These are phyloP conservation scores for Drosophila obscura DNA, from an alignment of 1,140 invertebrate genomes.

Conservation along the genomic window DNA sequence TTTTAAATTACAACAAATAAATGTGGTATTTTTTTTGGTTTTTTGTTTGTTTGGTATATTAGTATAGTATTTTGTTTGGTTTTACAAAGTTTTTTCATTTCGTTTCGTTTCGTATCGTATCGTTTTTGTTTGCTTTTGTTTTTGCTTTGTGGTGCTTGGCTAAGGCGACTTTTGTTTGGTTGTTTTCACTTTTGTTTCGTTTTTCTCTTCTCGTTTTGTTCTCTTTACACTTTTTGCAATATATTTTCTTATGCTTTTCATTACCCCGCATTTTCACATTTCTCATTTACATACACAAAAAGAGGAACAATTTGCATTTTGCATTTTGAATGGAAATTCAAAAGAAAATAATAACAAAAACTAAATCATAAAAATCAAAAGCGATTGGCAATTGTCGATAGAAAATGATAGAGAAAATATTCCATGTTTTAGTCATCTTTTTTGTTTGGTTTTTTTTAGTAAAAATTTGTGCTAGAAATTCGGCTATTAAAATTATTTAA, in stretches of 20 bases:
- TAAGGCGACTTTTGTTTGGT: constrained; percentile 83
- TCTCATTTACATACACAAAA: constrained; percentile 53
- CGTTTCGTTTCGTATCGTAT: constrained; percentile 54
- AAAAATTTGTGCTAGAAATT: constrained; percentile 80
- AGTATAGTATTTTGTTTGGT: constrained; percentile 58
- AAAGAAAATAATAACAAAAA: constrained; percentile 13
- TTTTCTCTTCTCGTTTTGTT: constrained; percentile 56
- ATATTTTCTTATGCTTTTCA: constrained; percentile 58
- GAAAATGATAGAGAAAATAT: constrained; percentile 5
- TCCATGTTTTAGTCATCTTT: constrained; percentile 35
- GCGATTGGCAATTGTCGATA: too few relatives aligned
- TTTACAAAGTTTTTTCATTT: constrained; percentile 66
- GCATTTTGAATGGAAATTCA: constrained; percentile 27
- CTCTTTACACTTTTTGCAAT: constrained; percentile 75
- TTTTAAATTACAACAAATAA: constrained; percentile 76
- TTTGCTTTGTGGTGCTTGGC: constrained; percentile 80
- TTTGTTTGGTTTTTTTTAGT: constrained; percentile 13
- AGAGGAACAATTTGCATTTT: constrained; percentile 57
- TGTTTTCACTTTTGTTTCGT: constrained; percentile 52
- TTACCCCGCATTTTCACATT: constrained; percentile 25
- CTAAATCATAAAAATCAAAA: constrained; percentile 25
- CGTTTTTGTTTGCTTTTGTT: constrained; percentile 26
- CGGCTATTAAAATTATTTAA: constrained; percentile 83
- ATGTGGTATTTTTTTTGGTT: constrained; percentile 59
- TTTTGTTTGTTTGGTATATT: constrained; percentile 61